phyloP scores from a whole-genome alignment of 1,140 invertebrate species.

The Pogonus chalceus region DNA sequence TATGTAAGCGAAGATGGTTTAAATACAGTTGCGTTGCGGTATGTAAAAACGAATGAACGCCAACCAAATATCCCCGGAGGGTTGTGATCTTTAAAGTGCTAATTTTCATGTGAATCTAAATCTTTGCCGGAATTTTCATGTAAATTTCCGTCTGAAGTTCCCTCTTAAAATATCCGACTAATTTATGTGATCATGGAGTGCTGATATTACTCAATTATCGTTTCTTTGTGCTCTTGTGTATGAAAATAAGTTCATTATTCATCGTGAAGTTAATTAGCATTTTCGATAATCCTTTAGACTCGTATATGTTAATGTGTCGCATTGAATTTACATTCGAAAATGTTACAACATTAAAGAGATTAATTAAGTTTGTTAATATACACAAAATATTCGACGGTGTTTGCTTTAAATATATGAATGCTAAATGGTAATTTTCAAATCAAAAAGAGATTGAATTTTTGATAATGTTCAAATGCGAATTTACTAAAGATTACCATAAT shows the following conservation, averaged over 20 bases:
- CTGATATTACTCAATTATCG: slow-evolving; percentile 7
- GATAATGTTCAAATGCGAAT: no score
- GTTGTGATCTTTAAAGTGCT: background rate
- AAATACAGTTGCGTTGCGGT: no score
- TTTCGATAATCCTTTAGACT: slow-evolving; percentile 6
- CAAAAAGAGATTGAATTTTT: no score
- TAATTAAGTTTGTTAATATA: background rate
- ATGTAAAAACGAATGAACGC: no score
- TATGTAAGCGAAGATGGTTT: no score
- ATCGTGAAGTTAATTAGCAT: slow-evolving; percentile 6
- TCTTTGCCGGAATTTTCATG: background rate
- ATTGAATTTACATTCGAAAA: background rate
- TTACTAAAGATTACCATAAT: no score
- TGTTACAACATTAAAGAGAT: background rate
- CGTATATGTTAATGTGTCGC: background rate
- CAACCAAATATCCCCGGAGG: no score
- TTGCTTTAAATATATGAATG: no score
- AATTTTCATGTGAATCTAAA: slow-evolving; percentile 1
- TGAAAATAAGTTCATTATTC: slow-evolving; percentile 7
- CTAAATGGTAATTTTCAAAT: no score
- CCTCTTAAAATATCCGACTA: slow-evolving; percentile 4
- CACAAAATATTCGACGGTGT: no score
- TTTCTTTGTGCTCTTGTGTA: slow-evolving; percentile 6
- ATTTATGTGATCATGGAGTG: slow-evolving; percentile 4
- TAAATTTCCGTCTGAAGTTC: slow-evolving; percentile 3